Percentiles rank a stretch among this genome's conserved stretches.
Evolutionary conservation across 2,888 invertebrate genomes (phyloP).

Genomic region (Lepidonotus clava): DNA sequence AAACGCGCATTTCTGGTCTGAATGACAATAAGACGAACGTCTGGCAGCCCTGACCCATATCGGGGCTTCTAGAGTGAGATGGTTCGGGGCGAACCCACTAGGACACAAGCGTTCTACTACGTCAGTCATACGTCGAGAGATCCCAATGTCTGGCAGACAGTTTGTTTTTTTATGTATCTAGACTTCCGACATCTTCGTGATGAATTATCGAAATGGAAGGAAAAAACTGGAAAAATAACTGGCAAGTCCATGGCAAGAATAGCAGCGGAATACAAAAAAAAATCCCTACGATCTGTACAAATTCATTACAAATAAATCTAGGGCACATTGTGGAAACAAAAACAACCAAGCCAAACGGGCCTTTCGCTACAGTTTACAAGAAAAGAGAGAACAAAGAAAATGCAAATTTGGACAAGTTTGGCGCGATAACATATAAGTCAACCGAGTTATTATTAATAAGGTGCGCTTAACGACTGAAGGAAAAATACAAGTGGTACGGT

Average conservation of each 20-base stretch:
- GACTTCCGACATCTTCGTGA: no score
- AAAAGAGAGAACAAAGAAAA: constrained; percentile 37
- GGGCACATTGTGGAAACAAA: constrained; percentile 27
- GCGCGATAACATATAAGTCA: constrained; percentile 14
- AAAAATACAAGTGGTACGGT: neutral
- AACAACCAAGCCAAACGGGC: constrained; percentile 18
- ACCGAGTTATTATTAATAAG: constrained; percentile 27
- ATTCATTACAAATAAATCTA: neutral
- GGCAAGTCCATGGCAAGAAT: constrained; percentile 54
- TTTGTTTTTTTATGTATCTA: neutral
- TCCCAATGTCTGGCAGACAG: neutral
- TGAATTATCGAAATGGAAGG: neutral
- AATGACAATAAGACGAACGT: neutral
- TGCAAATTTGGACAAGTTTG: constrained; percentile 56
- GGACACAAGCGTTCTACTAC: constrained; percentile 18
- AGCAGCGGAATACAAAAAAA: constrained; percentile 45
- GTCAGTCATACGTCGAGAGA: neutral
- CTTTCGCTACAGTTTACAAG: constrained; percentile 23
- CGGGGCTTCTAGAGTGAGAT: neutral
- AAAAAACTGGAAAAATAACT: neutral
- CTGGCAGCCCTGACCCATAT: neutral
- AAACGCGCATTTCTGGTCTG: no score
- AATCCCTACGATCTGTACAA: constrained; percentile 46
- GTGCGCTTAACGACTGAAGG: constrained; percentile 26
- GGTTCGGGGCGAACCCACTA: neutral